Percentiles rank a stretch among this genome's conserved stretches.
These are phyloP conservation scores for Misgurnus mizolepis DNA, from an alignment of 2,113 vertebrate genomes.

Conservation along the genomic window DNA sequence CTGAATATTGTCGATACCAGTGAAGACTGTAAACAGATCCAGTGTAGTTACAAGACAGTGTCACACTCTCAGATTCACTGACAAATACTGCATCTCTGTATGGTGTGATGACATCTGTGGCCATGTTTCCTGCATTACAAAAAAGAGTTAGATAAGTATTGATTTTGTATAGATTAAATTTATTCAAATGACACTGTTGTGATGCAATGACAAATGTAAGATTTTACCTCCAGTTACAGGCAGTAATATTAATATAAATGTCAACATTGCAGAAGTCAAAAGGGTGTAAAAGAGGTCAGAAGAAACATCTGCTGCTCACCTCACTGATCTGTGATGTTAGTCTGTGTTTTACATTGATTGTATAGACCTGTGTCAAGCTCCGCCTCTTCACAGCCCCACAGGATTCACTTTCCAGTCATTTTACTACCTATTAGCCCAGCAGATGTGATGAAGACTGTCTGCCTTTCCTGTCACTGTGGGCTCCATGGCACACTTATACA, in stretches of 20 bases:
- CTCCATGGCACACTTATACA: not conserved
- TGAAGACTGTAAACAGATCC: not conserved
- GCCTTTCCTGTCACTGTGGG: slow-evolving; percentile 23
- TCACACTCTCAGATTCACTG: not conserved
- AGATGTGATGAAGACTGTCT: no score
- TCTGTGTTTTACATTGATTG: no score
- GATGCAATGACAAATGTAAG: not conserved
- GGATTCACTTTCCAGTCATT: no score
- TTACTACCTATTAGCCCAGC: no score
- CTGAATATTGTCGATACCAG: slow-evolving; percentile 44
- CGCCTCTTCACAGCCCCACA: not conserved
- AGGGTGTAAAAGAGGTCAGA: not conserved
- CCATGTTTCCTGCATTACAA: not conserved
- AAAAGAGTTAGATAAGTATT: not conserved
- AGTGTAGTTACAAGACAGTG: slow-evolving; percentile 33
- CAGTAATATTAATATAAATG: not conserved
- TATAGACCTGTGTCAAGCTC: not conserved
- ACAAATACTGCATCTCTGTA: not conserved
- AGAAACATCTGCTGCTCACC: not conserved
- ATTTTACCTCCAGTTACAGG: not conserved
- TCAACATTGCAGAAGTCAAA: not conserved
- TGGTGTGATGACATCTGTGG: slow-evolving; percentile 17
- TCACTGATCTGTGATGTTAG: not conserved
- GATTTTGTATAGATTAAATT: slow-evolving; percentile 15
- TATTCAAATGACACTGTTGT: not conserved